These are phyloP conservation scores for Dromaius novaehollandiae DNA, from an alignment of 2,113 vertebrate genomes.

Conservation along the genomic window DNA sequence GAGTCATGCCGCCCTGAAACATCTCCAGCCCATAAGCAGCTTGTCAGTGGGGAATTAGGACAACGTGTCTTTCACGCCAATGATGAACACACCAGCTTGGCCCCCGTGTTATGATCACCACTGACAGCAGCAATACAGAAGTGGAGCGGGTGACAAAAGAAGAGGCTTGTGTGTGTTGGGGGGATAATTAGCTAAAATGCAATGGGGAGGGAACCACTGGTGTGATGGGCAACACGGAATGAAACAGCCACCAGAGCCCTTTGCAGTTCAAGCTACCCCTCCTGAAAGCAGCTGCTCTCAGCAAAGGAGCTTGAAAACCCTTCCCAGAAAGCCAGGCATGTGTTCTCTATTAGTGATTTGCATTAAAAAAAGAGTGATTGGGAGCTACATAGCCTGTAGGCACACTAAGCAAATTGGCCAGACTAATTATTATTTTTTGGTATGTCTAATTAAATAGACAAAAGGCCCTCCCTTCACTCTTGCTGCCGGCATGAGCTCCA, in stretches of 20 bases:
- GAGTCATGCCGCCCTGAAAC: conserved; percentile 6
- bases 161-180: neutral
- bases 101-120: neutral
- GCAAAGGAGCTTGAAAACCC: conserved; percentile 28
- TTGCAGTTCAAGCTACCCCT: neutral
- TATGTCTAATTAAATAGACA: conserved; percentile 67
- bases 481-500: neutral
- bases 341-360: conserved; percentile 27
- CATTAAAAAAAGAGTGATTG: neutral
- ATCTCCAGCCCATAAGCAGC: neutral
- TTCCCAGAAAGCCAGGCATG: conserved; percentile 2
- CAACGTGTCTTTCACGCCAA: conserved; percentile 22
- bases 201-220: neutral
- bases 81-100: neutral
- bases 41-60: conserved; percentile 36
- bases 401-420: conserved; percentile 57
- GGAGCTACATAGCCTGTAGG: conserved; percentile 52
- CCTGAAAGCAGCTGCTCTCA: conserved; percentile 23
- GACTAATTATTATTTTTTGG: conserved; percentile 72
- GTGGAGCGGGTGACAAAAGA: neutral
- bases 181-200: conserved; percentile 38
- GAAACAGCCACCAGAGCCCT: neutral
- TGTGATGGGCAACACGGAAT: neutral
- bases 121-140: neutral
- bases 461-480: conserved; percentile 53